Percentiles rank a stretch among this genome's conserved stretches.
These are phyloP conservation scores for Nyleta sp. DNA, from an alignment of 2,888 invertebrate species.

Conservation along the genomic window DNA sequence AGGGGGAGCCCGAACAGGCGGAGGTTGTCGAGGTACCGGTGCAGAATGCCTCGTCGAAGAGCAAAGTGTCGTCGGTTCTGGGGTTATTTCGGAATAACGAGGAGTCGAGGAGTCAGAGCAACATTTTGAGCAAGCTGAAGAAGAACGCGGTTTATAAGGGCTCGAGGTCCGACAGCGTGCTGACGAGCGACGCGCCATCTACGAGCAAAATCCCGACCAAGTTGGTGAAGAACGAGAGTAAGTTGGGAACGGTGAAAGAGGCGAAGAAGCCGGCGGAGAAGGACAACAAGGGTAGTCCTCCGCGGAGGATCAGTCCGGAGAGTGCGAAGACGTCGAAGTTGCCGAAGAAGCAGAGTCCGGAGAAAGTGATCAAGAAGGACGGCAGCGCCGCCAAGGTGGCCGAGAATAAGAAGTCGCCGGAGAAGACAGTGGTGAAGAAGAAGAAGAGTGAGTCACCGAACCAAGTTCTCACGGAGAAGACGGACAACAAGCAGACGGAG, in stretches of 20 bases:
- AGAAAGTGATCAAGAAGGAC: slow-evolving; percentile 70
- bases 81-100: slow-evolving; percentile 88
- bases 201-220: slow-evolving; percentile 79
- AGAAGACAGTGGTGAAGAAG: slow-evolving; percentile 68
- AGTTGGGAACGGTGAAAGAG: slow-evolving; percentile 47
- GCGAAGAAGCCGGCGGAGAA: slow-evolving; percentile 66
- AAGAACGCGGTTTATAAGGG: slow-evolving; percentile 82
- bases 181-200: slow-evolving; percentile 64
- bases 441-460: slow-evolving; percentile 65
- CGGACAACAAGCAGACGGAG: slow-evolving; percentile 71
- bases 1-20: not conserved
- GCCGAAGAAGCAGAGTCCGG: slow-evolving; percentile 73
- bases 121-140: slow-evolving; percentile 83
- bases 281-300: slow-evolving; percentile 67
- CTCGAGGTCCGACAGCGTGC: slow-evolving; percentile 70
- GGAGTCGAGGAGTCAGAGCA: slow-evolving; percentile 66
- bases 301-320: slow-evolving; percentile 69
- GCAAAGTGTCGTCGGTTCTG: slow-evolving; percentile 89
- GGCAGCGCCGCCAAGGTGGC: slow-evolving; percentile 41
- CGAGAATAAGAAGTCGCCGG: slow-evolving; percentile 69
- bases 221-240: slow-evolving; percentile 68
- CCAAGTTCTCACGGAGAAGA: slow-evolving; percentile 71
- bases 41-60: slow-evolving; percentile 84
- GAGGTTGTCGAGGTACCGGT: not conserved
- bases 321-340: slow-evolving; percentile 65